Evolutionary conservation across 2,888 invertebrate species (phyloP).

Genomic region (Drosophila neotestacea): DNA sequence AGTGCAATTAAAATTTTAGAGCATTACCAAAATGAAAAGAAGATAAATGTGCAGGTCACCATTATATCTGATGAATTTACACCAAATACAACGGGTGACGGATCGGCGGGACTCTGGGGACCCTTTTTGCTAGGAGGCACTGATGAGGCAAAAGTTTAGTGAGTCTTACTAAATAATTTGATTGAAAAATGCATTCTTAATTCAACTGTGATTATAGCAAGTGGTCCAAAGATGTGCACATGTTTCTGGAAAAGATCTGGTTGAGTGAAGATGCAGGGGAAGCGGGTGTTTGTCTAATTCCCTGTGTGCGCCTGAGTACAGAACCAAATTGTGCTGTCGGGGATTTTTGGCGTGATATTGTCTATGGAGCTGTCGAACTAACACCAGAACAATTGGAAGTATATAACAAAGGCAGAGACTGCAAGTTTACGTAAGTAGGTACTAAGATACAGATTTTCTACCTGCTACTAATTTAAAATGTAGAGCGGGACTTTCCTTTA

Average conservation of each 20-base stretch:
- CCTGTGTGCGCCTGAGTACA: slow-evolving; percentile 84
- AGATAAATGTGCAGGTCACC: slow-evolving; percentile 86
- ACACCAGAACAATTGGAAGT: slow-evolving; percentile 75
- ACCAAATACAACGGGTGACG: slow-evolving; percentile 91
- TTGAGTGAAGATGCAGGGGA: slow-evolving; percentile 86
- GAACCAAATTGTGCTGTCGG: slow-evolving; percentile 70
- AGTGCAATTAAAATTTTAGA: slow-evolving; percentile 89
- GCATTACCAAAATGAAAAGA: slow-evolving; percentile 84
- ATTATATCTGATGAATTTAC: slow-evolving; percentile 89
- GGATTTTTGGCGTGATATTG: slow-evolving; percentile 74
- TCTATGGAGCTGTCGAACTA: slow-evolving; percentile 63
- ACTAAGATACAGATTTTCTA: too few relatives aligned
- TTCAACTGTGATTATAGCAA: slow-evolving; percentile 85
- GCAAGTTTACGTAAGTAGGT: slow-evolving; percentile 58
- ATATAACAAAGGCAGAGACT: slow-evolving; percentile 79
- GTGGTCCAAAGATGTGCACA: slow-evolving; percentile 89
- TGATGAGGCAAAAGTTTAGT: slow-evolving; percentile 86
- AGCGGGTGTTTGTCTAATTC: slow-evolving; percentile 86
- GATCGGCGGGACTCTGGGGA: slow-evolving; percentile 91
- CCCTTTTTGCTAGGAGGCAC: slow-evolving; percentile 89
- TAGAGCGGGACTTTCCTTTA: slow-evolving; percentile 88
- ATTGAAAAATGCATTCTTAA: background rate
- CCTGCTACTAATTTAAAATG: background rate
- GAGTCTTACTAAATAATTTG: slow-evolving; percentile 48
- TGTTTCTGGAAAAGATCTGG: slow-evolving; percentile 88